These are phyloP conservation scores for Hecatera dysodea DNA, from an alignment of 2,888 invertebrate species.

Conservation along the genomic window DNA sequence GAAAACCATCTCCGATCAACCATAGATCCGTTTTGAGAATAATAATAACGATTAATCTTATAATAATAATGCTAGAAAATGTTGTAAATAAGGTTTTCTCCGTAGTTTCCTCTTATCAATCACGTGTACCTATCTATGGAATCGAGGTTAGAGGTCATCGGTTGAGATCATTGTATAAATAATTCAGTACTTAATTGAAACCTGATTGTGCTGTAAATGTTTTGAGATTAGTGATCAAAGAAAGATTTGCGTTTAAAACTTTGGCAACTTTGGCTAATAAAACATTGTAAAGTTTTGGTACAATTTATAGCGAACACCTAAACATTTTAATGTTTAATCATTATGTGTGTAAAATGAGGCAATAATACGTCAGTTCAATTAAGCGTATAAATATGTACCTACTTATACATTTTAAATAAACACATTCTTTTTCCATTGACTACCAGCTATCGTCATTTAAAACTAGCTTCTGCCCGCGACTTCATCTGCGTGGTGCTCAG, in stretches of 20 bases:
- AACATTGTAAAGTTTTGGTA: neutral
- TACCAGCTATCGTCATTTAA: too few relatives aligned
- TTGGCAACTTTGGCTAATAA: neutral
- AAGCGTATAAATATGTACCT: too few relatives aligned
- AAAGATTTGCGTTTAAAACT: neutral
- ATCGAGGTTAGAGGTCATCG: constrained; percentile 33
- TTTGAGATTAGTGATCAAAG: neutral
- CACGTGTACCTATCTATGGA: constrained; percentile 29
- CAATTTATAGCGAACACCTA: neutral
- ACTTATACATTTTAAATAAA: too few relatives aligned
- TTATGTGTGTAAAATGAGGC: neutral
- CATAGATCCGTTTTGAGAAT: neutral
- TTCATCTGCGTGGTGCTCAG: too few relatives aligned
- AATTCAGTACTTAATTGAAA: constrained; percentile 37
- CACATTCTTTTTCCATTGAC: too few relatives aligned
- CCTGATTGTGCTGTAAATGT: constrained; percentile 16
- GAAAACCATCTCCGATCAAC: neutral
- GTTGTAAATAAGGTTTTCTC: constrained; percentile 20
- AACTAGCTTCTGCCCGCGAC: too few relatives aligned
- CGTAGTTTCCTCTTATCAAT: constrained; percentile 27
- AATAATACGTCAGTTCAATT: neutral
- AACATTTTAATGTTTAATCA: neutral
- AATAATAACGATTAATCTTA: neutral
- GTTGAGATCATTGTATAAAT: constrained; percentile 34
- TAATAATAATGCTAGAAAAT: constrained; percentile 5